Base-by-base conservation (phyloP, 2,113 vertebrate species). In the Aplodontia rufa region DNA sequence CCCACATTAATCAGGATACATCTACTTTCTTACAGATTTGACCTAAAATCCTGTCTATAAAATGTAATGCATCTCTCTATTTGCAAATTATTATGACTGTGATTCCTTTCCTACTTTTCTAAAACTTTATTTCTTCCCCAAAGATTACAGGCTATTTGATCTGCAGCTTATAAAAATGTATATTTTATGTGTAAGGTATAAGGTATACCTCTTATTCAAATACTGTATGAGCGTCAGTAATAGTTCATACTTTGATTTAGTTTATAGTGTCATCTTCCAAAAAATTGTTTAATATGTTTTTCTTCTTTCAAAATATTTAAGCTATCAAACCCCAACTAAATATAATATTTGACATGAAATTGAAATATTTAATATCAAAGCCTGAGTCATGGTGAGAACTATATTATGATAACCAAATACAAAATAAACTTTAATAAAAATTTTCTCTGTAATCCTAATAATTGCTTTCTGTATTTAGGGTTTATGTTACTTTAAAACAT, bases 401-500 rank as follows among this genome's bases (percentile, higher is more conserved):
- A 37, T 49, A 64, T 45, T 26, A 35, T 69, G 19, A 90, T 71
- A n/a, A 42, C 0, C 13, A 89, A 78, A 88, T 16, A 68, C 1
- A 78, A 90, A 92, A 66, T 90, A 91, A 88, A 92, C 42, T 37
- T 82, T 74, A 82, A 53, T 42, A 80, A 45, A 1, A 69, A 55
- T 42, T 75, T 53, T 74, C 5, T 4, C 22, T 49, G 1, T 68
- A 55, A 82, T 22, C 14, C 71, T 82, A 90, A 85, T 7, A 84
- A 87, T 42, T 40, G 37, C 49, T 74, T 71, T 69, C n/a, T 86
- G 19, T 40, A 80, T 26, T 69, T 87, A 60, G 5, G 8, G 79
- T 89, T 66, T 76, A 35, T 80, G 93, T 80, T 83, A 75, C 78
- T 93, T 91, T 89, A 6, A 40, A 89, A n/a, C n/a, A n/a, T n/a